These are phyloP conservation scores for Stenurella melanura DNA, from an alignment of 2,888 invertebrate species.

Conservation along the genomic window DNA sequence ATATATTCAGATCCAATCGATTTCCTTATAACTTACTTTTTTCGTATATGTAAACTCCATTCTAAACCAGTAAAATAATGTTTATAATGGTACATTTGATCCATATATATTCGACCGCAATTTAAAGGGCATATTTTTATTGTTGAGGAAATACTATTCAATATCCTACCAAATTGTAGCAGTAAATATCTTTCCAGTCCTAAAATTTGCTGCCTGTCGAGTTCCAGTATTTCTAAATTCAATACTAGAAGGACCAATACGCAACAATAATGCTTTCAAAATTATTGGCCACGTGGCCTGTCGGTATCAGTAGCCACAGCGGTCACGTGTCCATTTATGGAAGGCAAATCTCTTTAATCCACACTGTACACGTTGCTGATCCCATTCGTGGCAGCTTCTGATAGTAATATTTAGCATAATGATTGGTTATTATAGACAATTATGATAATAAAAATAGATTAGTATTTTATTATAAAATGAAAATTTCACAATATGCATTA, in stretches of 20 bases:
- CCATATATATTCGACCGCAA: neutral
- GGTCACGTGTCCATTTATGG: constrained; percentile 70
- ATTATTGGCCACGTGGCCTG: constrained; percentile 69
- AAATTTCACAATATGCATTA: no score
- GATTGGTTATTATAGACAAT: neutral
- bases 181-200: neutral
- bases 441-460: neutral
- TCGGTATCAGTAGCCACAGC: constrained; percentile 72
- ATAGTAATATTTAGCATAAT: constrained; percentile 7
- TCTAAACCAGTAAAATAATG: no score
- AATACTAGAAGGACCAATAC: neutral
- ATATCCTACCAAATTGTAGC: neutral
- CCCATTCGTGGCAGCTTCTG: constrained; percentile 24
- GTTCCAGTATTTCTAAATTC: neutral
- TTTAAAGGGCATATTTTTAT: neutral
- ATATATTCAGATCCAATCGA: no score
- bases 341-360: constrained; percentile 68
- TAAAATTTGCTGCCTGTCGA: neutral
- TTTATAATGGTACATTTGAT: no score
- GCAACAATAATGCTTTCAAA: constrained; percentile 41
- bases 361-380: constrained; percentile 43
- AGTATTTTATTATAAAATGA: no score
- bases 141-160: neutral
- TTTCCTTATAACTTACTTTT: no score
- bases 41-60: no score